These are phyloP conservation scores for Drosophila trapezifrons DNA, from an alignment of 1,140 invertebrate species.

Conservation along the genomic window DNA sequence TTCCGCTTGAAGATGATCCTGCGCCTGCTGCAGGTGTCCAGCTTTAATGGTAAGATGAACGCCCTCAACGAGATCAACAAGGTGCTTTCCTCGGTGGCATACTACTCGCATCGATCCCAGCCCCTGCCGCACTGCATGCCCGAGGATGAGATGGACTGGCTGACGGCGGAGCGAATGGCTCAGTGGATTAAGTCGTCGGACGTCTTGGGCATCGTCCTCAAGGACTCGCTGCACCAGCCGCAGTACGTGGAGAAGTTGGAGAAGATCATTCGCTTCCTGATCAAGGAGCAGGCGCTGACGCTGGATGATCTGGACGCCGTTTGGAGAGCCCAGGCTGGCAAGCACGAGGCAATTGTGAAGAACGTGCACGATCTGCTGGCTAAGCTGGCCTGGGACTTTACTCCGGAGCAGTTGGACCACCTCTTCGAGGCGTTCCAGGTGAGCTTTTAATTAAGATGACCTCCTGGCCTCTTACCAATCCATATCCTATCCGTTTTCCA, in stretches of 20 bases:
- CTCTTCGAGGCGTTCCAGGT: slow-evolving; percentile 99
- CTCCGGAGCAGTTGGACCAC: slow-evolving; percentile 98
- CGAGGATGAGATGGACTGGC: slow-evolving; percentile 94
- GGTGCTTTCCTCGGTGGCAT: slow-evolving; percentile 95
- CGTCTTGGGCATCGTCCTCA: slow-evolving; percentile 96
- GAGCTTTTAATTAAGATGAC: slow-evolving; percentile 34
- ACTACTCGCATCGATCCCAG: slow-evolving; percentile 91
- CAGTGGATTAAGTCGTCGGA: slow-evolving; percentile 99
- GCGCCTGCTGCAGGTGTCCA: slow-evolving; percentile 97
- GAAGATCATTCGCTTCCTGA: slow-evolving; percentile 98
- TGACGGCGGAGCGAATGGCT: slow-evolving; percentile 96
- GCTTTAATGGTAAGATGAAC: slow-evolving; percentile 99
- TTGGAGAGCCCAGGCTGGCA: slow-evolving; percentile 97
- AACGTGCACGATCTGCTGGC: slow-evolving; percentile 98
- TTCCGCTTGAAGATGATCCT: slow-evolving; percentile 98
- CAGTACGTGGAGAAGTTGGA: slow-evolving; percentile 99
- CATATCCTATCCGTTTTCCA: slow-evolving; percentile 80
- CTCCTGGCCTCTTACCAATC: background rate
- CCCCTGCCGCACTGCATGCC: slow-evolving; percentile 84
- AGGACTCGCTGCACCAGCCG: slow-evolving; percentile 98
- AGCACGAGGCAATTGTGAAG: slow-evolving; percentile 98
- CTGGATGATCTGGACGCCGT: slow-evolving; percentile 96
- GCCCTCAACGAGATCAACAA: slow-evolving; percentile 99
- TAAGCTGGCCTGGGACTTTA: slow-evolving; percentile 99
- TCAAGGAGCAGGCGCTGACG: slow-evolving; percentile 96